Conservation (phyloP, 2,113 vertebrate genomes). For the Sus scrofa region T2T-Sscrofa CM000826.6:127096001-127096500, state of each 20-base stretch:
- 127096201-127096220: not conserved
- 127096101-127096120: slow-evolving; percentile 11
- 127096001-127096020: not conserved
- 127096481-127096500: slow-evolving; percentile 60
- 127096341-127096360: slow-evolving; percentile 24
- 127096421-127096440: slow-evolving; percentile 34
- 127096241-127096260: not conserved
- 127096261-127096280: slow-evolving; percentile 48
- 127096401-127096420: slow-evolving; percentile 60
- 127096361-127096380: slow-evolving; percentile 15
- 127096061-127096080: slow-evolving; percentile 33
- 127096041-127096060: slow-evolving; percentile 1
- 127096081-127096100: not conserved
- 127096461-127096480: slow-evolving; percentile 59
- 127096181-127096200: not conserved
- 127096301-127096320: slow-evolving; percentile 5
- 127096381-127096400: slow-evolving; percentile 62
- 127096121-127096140: slow-evolving; percentile 21
- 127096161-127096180: not conserved
- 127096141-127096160: not conserved
- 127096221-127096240: not conserved
- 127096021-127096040: not conserved
- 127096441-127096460: slow-evolving; percentile 64
- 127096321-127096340: slow-evolving; percentile 44
- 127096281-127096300: slow-evolving; percentile 44